These are phyloP conservation scores for Scolopax rusticola DNA, from an alignment of 2,797 vertebrate genomes.

Conservation along the genomic window DNA sequence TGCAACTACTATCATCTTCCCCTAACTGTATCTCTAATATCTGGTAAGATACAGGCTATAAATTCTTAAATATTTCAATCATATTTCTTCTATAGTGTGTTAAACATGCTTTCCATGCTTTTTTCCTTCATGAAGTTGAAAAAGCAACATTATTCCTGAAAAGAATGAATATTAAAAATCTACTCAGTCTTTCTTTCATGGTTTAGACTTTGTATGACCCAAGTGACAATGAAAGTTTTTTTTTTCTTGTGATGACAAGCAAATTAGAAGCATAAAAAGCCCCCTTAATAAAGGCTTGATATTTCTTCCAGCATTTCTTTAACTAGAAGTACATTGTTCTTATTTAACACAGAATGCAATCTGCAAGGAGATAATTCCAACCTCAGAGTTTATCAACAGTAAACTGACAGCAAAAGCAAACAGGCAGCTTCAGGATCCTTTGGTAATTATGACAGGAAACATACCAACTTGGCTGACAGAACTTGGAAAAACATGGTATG, in stretches of 20 bases:
- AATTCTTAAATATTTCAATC: background rate
- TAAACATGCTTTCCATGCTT: background rate
- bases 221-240: background rate
- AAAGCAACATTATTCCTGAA: background rate
- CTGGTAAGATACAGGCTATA: background rate
- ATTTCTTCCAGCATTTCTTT: background rate
- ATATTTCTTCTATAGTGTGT: background rate
- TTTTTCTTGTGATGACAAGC: background rate
- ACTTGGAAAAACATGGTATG: conserved; percentile 97
- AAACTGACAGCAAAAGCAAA: conserved; percentile 99
- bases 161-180: background rate
- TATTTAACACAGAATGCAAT: conserved; percentile 88
- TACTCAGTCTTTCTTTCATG: background rate
- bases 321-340: background rate
- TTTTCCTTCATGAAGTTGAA: background rate
- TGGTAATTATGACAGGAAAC: conserved; percentile 99
- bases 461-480: conserved; percentile 99
- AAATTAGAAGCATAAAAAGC: background rate
- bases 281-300: background rate
- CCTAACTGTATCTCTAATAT: background rate
- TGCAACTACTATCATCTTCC: background rate
- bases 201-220: background rate
- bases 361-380: conserved; percentile 97
- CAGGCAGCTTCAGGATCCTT: conserved; percentile 97
- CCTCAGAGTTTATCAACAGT: conserved; percentile 97